Percentiles rank a stretch among this genome's conserved stretches.
Conservation (phyloP, 2,113 vertebrate genomes). For the Nettapus auritus region DNA sequence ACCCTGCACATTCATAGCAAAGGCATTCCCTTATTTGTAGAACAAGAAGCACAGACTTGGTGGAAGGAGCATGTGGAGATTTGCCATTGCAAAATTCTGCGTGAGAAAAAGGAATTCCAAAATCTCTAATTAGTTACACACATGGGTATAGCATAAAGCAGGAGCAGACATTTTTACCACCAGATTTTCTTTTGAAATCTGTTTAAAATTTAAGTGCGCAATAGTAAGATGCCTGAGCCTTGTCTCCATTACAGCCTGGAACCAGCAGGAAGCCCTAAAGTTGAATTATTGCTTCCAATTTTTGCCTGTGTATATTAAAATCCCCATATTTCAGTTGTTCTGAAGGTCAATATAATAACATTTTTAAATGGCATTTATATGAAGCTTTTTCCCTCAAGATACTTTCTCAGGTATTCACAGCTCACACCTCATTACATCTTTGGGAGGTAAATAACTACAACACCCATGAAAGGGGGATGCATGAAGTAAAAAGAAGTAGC, state of each 20-base stretch:
- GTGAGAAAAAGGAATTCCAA: not conserved
- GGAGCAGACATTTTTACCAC: not conserved
- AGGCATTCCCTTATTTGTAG: not conserved
- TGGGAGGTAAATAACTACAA: not conserved
- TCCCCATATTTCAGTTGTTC: not conserved
- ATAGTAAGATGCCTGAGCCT: not conserved
- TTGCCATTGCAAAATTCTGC: not conserved
- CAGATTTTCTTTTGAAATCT: slow-evolving; percentile 7
- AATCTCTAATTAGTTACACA: not conserved
- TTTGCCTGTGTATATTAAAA: not conserved
- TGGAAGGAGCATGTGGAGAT: not conserved
- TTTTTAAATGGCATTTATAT: not conserved
- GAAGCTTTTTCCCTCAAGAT: not conserved
- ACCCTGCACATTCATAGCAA: not conserved
- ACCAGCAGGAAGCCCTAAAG: not conserved
- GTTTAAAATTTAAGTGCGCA: not conserved
- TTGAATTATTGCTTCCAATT: not conserved
- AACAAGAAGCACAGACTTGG: not conserved
- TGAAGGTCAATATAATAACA: not conserved
- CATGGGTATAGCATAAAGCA: not conserved
- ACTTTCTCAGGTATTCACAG: not conserved
- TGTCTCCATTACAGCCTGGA: not conserved
- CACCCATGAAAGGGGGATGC: not conserved
- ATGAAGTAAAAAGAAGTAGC: not conserved
- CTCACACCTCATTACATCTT: not conserved